Evolutionary conservation across 64 coral and sea anemone species (phyloP), one percentile per base, ranked within the genome.

Genomic region (Porites australiensis): DNA sequence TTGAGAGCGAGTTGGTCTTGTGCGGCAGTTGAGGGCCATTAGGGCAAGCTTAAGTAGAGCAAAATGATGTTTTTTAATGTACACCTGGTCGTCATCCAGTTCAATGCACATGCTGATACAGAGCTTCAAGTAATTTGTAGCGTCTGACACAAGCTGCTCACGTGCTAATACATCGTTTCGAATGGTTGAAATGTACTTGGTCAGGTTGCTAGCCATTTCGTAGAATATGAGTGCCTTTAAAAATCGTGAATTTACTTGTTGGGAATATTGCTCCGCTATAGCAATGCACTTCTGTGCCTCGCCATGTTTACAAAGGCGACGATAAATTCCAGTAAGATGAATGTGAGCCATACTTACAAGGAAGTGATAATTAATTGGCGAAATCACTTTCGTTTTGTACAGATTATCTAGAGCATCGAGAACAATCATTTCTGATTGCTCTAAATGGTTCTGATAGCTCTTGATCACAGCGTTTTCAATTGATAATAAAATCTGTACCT

Each of bases 141-240:
- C 83, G 54, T 51, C 44, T 16, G 67, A 74, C 20, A 83, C 84
- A 7, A 8, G 43, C 20, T 88, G 21, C 7, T 77, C 66, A 18
- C 94, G 82, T 13, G 61, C 72, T 0, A 37, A 0, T 3, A 68
- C 6, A 21, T 60, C 27, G 52, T 77, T 21, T 16, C 54, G 79
- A 55, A 88, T 83, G 7, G 77, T 64, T 0, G 81, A 87, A 19
- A 68, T 18, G 10, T 22, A 70, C 14, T 82, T 86, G 3, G 79
- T 87, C 19, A 73, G 66, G 44, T 87, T 95, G 53, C 94, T 95
- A 4, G 89, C 94, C 58, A 52, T 88, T 62, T 91, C 94, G 51
- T 95, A 95, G 6, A 20, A 73, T 12, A 88, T 69, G 2, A 91
- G 72, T 15, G 82, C 89, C 65, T 90, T 95, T 3, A 82, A 62